Percentiles rank a stretch among this genome's conserved stretches.
Conservation (phyloP, 2,888 invertebrate species). For the Noctua janthina region DNA sequence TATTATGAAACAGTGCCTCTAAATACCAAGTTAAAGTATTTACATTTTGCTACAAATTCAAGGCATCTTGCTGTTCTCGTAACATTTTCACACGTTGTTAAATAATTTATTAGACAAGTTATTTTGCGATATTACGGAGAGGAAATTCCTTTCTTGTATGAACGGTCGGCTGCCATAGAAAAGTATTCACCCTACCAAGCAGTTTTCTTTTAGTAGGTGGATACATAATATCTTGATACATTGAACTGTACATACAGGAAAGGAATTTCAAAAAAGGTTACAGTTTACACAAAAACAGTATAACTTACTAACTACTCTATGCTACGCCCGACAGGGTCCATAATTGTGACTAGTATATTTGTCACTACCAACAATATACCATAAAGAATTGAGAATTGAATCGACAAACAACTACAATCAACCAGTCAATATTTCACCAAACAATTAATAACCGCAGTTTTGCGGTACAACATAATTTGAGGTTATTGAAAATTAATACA, state of each 20-base stretch:
- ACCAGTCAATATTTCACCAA: constrained; percentile 19
- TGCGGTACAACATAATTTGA: constrained; percentile 21
- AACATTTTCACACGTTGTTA: constrained; percentile 40
- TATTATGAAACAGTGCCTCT: constrained; percentile 1
- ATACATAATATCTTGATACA: neutral
- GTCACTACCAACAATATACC: too few species aligned
- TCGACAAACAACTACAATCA: neutral
- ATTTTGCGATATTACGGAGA: constrained; percentile 25
- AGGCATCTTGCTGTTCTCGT: constrained; percentile 19
- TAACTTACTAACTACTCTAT: too few species aligned
- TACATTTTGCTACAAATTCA: constrained; percentile 31
- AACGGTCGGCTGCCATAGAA: neutral
- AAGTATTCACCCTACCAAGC: neutral
- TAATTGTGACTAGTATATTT: too few species aligned
- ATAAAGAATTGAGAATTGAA: too few species aligned
- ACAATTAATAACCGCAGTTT: constrained; percentile 28
- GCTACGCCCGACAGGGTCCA: too few species aligned
- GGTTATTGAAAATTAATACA: constrained; percentile 38
- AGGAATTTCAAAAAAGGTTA: neutral
- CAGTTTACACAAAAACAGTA: neutral
- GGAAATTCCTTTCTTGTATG: constrained; percentile 26
- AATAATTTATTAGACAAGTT: constrained; percentile 47
- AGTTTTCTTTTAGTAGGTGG: neutral
- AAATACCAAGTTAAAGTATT: constrained; percentile 16
- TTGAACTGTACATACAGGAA: neutral